Evolutionary conservation across 2,888 invertebrate genomes (phyloP).

Genomic region (Tachina fera): DNA sequence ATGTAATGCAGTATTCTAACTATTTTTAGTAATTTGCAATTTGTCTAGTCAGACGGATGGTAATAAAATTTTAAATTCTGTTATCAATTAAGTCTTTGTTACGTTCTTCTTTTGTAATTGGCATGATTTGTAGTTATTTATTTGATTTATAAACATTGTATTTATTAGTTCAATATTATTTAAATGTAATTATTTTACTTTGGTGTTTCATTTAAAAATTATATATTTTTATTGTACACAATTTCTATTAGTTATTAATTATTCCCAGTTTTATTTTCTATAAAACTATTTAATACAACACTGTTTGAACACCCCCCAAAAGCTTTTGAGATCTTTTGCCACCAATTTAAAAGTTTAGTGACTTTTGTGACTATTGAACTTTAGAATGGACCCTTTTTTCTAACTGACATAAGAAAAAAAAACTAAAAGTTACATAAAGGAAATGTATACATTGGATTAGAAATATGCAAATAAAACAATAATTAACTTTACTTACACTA

Average conservation of each 20-base stretch:
- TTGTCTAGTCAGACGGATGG: not conserved
- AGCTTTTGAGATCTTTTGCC: too few relatives aligned
- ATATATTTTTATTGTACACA: conserved; percentile 8
- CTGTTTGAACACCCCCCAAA: not conserved
- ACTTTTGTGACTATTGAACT: not conserved
- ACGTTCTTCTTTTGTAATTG: conserved; percentile 39
- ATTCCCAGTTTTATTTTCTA: not conserved
- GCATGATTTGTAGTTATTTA: conserved; percentile 48
- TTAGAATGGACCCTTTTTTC: not conserved
- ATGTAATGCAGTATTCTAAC: not conserved
- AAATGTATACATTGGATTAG: not conserved
- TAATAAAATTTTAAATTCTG: conserved; percentile 23
- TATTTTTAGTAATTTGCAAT: not conserved
- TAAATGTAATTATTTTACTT: not conserved
- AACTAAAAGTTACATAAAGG: not conserved
- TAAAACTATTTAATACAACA: not conserved
- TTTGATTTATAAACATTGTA: conserved; percentile 33
- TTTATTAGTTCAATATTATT: conserved; percentile 41
- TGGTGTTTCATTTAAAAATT: not conserved
- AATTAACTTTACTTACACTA: conserved; percentile 7
- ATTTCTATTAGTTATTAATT: not conserved
- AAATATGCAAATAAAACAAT: not conserved
- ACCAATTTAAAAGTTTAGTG: too few relatives aligned
- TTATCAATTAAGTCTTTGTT: conserved; percentile 31
- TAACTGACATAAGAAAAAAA: not conserved